Evolutionary conservation across 2,113 vertebrate genomes (phyloP).

Genomic region (Engraulis encrasicolus): DNA sequence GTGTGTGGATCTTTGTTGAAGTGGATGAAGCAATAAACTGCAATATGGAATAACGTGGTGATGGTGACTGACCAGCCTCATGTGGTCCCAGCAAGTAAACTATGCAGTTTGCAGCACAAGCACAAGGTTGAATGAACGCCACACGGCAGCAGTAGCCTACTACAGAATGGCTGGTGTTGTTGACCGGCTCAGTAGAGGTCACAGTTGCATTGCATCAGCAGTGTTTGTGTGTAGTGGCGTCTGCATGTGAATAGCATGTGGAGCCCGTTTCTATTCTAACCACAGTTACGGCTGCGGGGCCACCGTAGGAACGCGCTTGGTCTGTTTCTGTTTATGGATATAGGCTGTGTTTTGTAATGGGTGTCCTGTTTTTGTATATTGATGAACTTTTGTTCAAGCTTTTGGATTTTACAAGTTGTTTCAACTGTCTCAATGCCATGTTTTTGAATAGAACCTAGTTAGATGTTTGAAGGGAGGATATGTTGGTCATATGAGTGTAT

Average conservation of each 20-base stretch:
- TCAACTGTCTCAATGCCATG: slow-evolving; percentile 16
- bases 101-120: neutral
- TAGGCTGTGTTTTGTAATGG: neutral
- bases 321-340: neutral
- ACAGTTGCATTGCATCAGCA: neutral
- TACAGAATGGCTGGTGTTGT: neutral
- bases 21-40: neutral
- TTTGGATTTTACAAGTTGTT: no score
- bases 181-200: neutral
- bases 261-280: neutral
- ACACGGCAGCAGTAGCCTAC: neutral
- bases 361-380: neutral
- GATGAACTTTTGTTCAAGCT: neutral
- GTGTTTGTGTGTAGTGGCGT: neutral
- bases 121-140: neutral
- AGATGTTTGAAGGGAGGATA: no score
- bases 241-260: neutral
- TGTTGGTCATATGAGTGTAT: no score
- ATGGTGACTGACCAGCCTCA: neutral
- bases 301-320: neutral
- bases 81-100: neutral
- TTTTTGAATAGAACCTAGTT: no score
- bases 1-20: no score
- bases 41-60: neutral
- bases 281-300: slow-evolving; percentile 5